Evolutionary conservation across 2,888 invertebrate genomes (phyloP), one percentile per base, ranked within the genome.

Genomic region (Buathra laborator): DNA sequence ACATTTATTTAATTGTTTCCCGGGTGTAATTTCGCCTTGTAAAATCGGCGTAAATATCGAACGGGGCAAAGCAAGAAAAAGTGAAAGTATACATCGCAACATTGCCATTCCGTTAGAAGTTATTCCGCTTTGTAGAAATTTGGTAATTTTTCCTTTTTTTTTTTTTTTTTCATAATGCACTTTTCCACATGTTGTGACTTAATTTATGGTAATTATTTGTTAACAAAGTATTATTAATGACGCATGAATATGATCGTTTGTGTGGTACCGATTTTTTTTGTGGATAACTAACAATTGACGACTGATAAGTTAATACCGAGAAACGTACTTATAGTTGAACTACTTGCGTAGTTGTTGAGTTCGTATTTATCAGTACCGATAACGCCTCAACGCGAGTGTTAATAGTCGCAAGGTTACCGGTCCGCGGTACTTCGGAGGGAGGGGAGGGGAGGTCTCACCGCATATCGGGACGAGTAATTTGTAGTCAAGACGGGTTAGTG

Each of bases 41-140:
- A 56, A 29, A 24, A 46, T 68, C n/a, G 44, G 16, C 51, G 44
- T 24, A 48, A 74, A 56, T 46, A 67, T 71, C 37, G 77, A 77
- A 37, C 12, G 53, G 12, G 71, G 43, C n/a, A 48, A 51, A 53
- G 70, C 4, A 44, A 71, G 66, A 71, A 82, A 24, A 59, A 71
- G 76, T 77, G 77, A 82, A 77, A 77, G 59, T 72, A 43, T 51
- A 29, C 64, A 62, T 72, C 16, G 37, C 29, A 78, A 71, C 64
- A 75, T 81, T 68, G 56, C 48, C 59, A 6, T 51, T 48, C 62
- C 53, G 56, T n/a, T 62, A 7, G 37, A 37, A 44, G n/a, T 67
- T 48, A 46, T 59, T 10, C 59, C 37, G 37, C 37, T 37, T 37
- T 5, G 37, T 37, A 37, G 7, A 5, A 37, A 37, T 37, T 37